Conservation (phyloP, 2,797 vertebrate species). For the Mus minutoides region DNA sequence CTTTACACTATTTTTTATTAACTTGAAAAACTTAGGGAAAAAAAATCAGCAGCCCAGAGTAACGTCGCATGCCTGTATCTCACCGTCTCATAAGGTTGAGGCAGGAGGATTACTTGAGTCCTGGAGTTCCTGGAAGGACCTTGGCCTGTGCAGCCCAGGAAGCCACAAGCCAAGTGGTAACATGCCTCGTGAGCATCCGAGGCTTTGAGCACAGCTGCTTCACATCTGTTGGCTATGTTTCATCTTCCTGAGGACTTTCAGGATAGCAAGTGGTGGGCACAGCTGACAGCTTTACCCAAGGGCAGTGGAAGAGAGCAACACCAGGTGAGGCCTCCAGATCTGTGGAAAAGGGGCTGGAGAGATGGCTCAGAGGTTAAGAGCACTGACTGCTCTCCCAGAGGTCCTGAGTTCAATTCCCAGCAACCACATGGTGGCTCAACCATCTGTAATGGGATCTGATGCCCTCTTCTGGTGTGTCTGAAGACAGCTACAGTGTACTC, state of each 20-base stretch:
- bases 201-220: not conserved
- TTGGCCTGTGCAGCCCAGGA: not conserved
- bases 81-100: not conserved
- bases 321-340: not conserved
- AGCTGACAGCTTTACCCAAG: not conserved
- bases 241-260: not conserved
- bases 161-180: too few relatives aligned
- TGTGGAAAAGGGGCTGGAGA: too few relatives aligned
- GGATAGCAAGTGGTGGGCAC: accelerated
- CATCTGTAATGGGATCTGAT: too few relatives aligned
- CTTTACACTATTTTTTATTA: not conserved
- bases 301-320: not conserved
- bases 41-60: not conserved
- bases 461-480: too few relatives aligned
- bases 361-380: too few relatives aligned
- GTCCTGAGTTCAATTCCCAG: too few relatives aligned
- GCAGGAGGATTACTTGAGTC: not conserved
- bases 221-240: not conserved
- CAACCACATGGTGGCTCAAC: too few relatives aligned
- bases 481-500: too few relatives aligned
- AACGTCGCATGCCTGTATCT: too few relatives aligned
- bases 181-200: accelerated
- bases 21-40: not conserved
- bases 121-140: not conserved
- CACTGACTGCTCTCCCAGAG: too few relatives aligned